Evolutionary conservation across 1,140 invertebrate species (phyloP), one percentile per base, ranked within the genome.

Genomic region (Parapsyche elsis): DNA sequence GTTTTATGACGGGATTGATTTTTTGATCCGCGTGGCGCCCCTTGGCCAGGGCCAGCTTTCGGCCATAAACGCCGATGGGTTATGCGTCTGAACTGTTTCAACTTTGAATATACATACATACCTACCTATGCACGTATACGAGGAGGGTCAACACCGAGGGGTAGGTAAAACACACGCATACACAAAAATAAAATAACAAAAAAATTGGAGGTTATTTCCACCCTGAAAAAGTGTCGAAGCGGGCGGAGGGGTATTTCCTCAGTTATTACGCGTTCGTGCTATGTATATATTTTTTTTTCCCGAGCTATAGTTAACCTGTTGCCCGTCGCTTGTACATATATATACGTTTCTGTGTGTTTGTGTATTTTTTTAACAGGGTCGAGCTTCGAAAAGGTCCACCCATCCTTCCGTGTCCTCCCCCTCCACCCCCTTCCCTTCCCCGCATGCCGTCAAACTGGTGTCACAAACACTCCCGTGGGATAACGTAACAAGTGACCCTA

Each of bases 1-100:
- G 23, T 71, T 71, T 71, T 71, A 71, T 71, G 70, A 71, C 38
- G 23, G 70, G 70, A 71, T 71, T 71, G 70, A 71, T 71, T 71
- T 71, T 71, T 71, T 71, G 70, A 71, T 71, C 70, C 26, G 64
- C n/a, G n/a, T n/a, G n/a, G n/a, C n/a, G n/a, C n/a, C 12, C 7
- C 21, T 9, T 14, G 12, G 23, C 21, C 16, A 71, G 14, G 30
- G 24, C 70, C 70, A 7, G 38, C 26, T 71, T 26, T 26, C 12
- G 24, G 1, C 70, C 1, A 71, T 71, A 71, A 71, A 71, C 26
- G 26, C 30, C 70, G 26, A 71, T 71, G 26, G 70, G 24, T 71
- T 71, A 26, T 71, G 70, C 38, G 49, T 53, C 49, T 53, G 2
- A 53, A 53, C 49, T 14, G 16, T 53, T 53, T 16, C 49, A 53